Conservation (phyloP, 2,888 invertebrate genomes). For the Drosophila subsilvestris region DNA sequence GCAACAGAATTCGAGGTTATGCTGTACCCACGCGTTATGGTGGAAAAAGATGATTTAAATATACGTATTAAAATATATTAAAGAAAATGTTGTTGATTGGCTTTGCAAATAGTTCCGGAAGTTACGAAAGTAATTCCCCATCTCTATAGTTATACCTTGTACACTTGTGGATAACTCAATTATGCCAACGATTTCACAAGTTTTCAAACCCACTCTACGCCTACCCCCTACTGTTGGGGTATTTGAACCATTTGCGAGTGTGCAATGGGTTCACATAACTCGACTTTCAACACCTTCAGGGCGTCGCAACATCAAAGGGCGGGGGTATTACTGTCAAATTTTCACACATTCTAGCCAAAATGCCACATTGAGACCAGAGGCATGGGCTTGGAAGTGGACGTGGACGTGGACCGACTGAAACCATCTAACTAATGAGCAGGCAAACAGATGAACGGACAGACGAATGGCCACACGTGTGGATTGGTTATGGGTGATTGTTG, state of each 20-base stretch:
- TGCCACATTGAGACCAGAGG: conserved; percentile 2
- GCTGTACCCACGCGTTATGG: not conserved
- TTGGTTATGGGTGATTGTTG: conserved; percentile 21
- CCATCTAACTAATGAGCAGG: conserved; percentile 59
- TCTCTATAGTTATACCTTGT: not conserved
- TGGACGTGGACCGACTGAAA: conserved; percentile 20
- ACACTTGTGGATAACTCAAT: not conserved
- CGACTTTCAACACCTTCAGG: conserved; percentile 42
- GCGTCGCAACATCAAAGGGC: conserved; percentile 65
- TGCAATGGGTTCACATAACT: not conserved
- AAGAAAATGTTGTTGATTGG: not conserved
- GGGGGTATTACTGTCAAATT: conserved; percentile 66
- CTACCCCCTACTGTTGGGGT: not conserved
- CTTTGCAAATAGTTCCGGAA: not conserved
- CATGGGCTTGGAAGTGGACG: conserved; percentile 1
- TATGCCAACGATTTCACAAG: not conserved
- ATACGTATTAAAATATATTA: too few species aligned
- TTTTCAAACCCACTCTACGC: not conserved
- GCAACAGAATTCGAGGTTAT: conserved; percentile 3
- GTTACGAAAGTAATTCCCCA: conserved; percentile 27
- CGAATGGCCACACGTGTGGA: conserved; percentile 13
- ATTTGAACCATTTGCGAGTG: not conserved
- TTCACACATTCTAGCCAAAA: conserved; percentile 66
- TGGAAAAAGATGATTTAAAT: not conserved
- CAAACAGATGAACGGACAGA: conserved; percentile 47